Base-by-base conservation (phyloP, 2,797 vertebrate species). In the Mormyrus proboscirostris region DNA sequence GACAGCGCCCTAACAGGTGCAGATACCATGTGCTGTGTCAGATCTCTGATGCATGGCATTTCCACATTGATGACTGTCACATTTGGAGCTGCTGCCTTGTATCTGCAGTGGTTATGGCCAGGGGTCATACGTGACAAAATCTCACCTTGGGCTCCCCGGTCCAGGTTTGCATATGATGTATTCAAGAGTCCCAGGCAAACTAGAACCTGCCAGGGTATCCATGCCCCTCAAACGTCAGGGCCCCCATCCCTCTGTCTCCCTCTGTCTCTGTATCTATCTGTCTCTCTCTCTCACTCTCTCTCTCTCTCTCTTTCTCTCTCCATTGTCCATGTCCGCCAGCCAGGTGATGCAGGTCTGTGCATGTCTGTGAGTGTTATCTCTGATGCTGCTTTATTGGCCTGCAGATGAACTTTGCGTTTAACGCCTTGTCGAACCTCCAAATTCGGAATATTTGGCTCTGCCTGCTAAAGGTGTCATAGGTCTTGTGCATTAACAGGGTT, bases 1-100 rank as follows among this genome's bases (percentile, higher is more conserved):
- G 92, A 90, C 91, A 90, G 89, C 16, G 6, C 89, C 82, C 57
- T 91, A 88, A 89, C 90, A 89, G 90, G 65, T 88, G 29, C 51
- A 3, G 25, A 82, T 57, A 47, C 44, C 51, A 89, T 85, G 49
- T 89, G 69, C 84, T 73, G 87, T 53, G 84, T 87, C 79, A n/a
- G 53, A 86, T 90, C 87, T 91, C 33, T 88, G 85, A 76, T 87
- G 33, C 19, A 82, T n/a, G 85, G 83, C 90, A 89, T 91, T 91
- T 73, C 51, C 86, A 59, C n/a, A n/a, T 41, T 14, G 82, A 89
- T 57, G 57, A 62, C 38, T n/a, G 69, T 85, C 88, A 44, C 53
- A 6, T 59, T 82, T 55, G 38, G 73, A 79, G 55, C 38, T 25
- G 22, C 38, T 62, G n/a, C 83, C n/a, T 51, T 49, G 22, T 14